Conservation (phyloP, 2,797 vertebrate species). For the Scomberomorus guttatus region DNA sequence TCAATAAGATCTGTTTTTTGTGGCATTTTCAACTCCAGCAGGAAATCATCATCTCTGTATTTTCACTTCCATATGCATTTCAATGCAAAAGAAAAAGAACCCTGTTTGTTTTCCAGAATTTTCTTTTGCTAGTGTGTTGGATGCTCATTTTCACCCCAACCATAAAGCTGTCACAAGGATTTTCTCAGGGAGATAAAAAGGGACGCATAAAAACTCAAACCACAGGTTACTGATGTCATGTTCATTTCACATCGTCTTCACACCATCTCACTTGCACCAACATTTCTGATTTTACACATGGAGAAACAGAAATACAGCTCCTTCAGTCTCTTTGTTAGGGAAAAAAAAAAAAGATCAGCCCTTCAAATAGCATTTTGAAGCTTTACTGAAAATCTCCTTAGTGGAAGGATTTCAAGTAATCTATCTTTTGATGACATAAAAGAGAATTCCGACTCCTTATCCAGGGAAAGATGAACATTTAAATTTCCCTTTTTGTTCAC, state of each 20-base stretch:
- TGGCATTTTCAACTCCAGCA: constrained; percentile 38
- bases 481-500: constrained; percentile 38
- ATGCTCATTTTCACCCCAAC: neutral
- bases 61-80: constrained; percentile 6
- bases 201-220: constrained; percentile 43
- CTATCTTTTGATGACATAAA: constrained; percentile 19
- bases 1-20: neutral
- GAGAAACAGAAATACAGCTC: constrained; percentile 37
- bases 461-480: constrained; percentile 2
- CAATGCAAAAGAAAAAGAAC: neutral
- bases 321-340: constrained; percentile 3
- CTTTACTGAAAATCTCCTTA: constrained; percentile 34
- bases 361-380: constrained; percentile 39
- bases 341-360: constrained; percentile 5
- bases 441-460: neutral
- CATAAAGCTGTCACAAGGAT: neutral
- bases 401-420: constrained; percentile 38
- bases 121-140: neutral
- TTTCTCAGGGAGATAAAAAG: neutral
- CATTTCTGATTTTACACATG: constrained; percentile 15
- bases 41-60: constrained; percentile 17
- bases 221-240: constrained; percentile 37
- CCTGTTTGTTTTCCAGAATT: neutral
- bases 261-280: constrained; percentile 26
- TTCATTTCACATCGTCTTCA: constrained; percentile 51